These are phyloP conservation scores for Ephestia elutella DNA, from an alignment of 1,140 invertebrate species.

Conservation along the genomic window DNA sequence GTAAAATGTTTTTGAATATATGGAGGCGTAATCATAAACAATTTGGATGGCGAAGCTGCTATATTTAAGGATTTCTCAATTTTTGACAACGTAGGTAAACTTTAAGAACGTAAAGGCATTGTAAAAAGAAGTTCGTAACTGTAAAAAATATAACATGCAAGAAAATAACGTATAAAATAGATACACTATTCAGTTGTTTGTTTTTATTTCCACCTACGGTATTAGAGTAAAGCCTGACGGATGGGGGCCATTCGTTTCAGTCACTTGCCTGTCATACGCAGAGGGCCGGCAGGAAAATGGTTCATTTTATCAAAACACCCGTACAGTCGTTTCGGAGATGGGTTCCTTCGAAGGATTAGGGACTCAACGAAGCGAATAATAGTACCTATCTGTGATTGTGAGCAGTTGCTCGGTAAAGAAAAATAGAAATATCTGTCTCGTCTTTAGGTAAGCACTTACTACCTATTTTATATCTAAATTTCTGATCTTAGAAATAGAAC, in stretches of 20 bases:
- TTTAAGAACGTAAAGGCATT: too few species aligned
- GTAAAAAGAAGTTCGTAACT: too few species aligned
- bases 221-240: conserved; percentile 36
- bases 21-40: too few species aligned
- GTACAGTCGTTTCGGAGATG: conserved; percentile 21
- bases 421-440: background rate
- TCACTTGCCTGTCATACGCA: conserved; percentile 32
- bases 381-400: conserved; percentile 1
- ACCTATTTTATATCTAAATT: too few species aligned
- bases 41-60: too few species aligned
- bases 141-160: too few species aligned
- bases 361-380: background rate
- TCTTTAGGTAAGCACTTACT: background rate
- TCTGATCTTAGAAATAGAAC: too few species aligned
- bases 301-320: conserved; percentile 19
- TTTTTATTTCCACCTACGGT: conserved; percentile 18
- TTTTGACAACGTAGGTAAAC: too few species aligned
- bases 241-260: conserved; percentile 49
- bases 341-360: background rate
- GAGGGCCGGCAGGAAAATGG: conserved; percentile 18
- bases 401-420: background rate
- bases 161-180: too few species aligned
- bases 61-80: too few species aligned
- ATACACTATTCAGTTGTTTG: conserved; percentile 9
- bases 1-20: too few species aligned